phyloP scores from a whole-genome alignment of 2,113 vertebrate species.

The Natator depressus region DNA sequence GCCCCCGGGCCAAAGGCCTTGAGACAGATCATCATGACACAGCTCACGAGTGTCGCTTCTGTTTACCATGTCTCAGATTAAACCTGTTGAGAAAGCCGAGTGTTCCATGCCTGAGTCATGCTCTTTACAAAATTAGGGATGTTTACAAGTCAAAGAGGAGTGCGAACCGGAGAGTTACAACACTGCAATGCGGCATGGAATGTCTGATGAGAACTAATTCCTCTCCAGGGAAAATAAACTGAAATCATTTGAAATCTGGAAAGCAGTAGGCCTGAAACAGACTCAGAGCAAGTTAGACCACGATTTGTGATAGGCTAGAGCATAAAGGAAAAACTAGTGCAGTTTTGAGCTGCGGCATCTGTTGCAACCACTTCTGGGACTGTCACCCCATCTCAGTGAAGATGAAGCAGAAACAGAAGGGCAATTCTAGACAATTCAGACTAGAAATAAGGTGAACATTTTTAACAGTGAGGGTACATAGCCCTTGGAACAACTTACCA shows the following conservation, averaged over 20 bases:
- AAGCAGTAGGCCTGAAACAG: not conserved
- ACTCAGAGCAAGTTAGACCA: too few species aligned
- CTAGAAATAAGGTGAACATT: too few species aligned
- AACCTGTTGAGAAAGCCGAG: not conserved
- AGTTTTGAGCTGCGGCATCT: not conserved
- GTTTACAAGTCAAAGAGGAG: not conserved
- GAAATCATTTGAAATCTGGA: not conserved
- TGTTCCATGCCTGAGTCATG: not conserved
- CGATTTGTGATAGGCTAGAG: not conserved
- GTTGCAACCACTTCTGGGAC: not conserved
- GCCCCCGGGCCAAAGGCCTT: not conserved
- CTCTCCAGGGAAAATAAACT: not conserved
- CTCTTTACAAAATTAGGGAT: not conserved
- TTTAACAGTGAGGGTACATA: too few species aligned
- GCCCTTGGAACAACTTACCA: too few species aligned
- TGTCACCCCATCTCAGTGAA: too few species aligned
- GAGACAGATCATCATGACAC: not conserved
- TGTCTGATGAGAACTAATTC: not conserved
- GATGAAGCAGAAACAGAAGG: too few species aligned
- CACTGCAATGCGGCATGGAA: not conserved
- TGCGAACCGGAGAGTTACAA: not conserved
- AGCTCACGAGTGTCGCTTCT: not conserved
- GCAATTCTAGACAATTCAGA: too few species aligned
- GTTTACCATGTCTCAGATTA: not conserved
- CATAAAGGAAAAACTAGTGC: not conserved